Conservation (phyloP, 92 coral and sea anemone species). For the Paragorgia papillata region DNA sequence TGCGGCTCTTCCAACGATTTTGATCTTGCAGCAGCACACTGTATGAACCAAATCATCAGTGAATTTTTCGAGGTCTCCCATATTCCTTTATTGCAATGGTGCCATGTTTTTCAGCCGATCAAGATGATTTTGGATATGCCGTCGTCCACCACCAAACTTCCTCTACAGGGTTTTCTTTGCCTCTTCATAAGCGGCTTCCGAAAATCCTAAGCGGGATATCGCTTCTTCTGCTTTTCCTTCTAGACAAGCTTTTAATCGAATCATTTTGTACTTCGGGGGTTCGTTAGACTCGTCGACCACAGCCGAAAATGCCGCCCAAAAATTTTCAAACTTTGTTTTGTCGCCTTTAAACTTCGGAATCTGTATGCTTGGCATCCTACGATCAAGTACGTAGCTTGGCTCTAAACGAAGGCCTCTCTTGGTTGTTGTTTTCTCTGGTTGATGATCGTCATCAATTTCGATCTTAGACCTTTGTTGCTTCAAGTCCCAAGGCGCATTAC, state of each 20-base stretch:
- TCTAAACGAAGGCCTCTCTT: no score
- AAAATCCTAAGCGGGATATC: constrained; percentile 17
- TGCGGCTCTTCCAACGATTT: constrained; percentile 19
- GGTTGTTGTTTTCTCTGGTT: no score
- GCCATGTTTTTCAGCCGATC: not conserved
- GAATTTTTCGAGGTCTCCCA: constrained; percentile 38
- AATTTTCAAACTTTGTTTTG: not conserved
- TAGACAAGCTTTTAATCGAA: constrained; percentile 6
- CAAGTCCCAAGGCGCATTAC: no score
- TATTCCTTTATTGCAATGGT: not conserved
- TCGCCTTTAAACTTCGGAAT: constrained; percentile 1
- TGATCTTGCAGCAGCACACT: constrained; percentile 36
- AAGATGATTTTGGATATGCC: constrained; percentile 33
- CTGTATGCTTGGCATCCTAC: not conserved
- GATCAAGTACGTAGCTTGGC: no score
- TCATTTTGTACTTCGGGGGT: constrained; percentile 2
- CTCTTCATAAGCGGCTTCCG: constrained; percentile 35
- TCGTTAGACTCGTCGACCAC: not conserved
- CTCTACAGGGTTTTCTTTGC: constrained; percentile 31
- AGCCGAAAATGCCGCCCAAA: constrained; percentile 3
- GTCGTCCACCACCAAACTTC: constrained; percentile 24
- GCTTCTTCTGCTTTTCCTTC: constrained; percentile 10
- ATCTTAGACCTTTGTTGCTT: no score
- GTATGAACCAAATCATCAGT: constrained; percentile 28
- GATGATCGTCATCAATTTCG: no score